Percentiles rank a stretch among this genome's conserved stretches.
Evolutionary conservation across 2,888 invertebrate species (phyloP).

Genomic region (Aphodius granarius): DNA sequence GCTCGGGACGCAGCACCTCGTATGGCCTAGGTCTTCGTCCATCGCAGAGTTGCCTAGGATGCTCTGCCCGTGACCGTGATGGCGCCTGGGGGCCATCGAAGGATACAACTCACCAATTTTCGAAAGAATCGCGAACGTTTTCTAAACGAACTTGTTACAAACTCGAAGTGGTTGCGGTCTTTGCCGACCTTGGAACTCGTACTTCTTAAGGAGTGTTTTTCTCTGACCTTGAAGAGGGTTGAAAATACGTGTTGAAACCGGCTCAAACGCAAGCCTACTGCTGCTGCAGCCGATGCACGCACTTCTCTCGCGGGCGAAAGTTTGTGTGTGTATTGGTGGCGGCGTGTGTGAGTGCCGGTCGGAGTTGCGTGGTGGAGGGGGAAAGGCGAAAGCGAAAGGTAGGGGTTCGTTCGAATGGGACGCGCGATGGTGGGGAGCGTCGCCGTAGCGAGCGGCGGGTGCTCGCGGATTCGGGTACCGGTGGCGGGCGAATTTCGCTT

Average conservation of each 20-base stretch:
- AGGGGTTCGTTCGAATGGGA: conserved; percentile 46
- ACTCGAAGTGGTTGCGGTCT: too few species aligned
- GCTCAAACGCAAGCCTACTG: conserved; percentile 63
- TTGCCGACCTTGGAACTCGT: too few species aligned
- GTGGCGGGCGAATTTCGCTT: conserved; percentile 45
- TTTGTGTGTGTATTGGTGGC: conserved; percentile 20
- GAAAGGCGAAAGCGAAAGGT: conserved; percentile 69
- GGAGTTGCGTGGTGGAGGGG: conserved; percentile 42
- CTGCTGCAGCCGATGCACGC: conserved; percentile 56
- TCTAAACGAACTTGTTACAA: not conserved
- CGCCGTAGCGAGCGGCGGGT: conserved; percentile 10
- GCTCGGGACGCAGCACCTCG: conserved; percentile 79
- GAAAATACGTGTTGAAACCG: conserved; percentile 49
- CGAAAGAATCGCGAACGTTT: not conserved
- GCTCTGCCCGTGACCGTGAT: conserved; percentile 54
- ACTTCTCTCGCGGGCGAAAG: conserved; percentile 52
- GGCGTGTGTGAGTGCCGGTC: not conserved
- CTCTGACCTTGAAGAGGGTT: conserved; percentile 39
- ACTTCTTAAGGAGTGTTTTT: too few species aligned
- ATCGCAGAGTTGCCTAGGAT: conserved; percentile 41
- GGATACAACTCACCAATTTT: not conserved
- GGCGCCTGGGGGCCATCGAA: conserved; percentile 59
- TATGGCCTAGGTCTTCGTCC: conserved; percentile 55
- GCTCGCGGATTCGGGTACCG: not conserved
- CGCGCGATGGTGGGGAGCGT: conserved; percentile 15